These are phyloP conservation scores for Augiades crinisus DNA, from an alignment of 2,888 invertebrate species.

Conservation along the genomic window DNA sequence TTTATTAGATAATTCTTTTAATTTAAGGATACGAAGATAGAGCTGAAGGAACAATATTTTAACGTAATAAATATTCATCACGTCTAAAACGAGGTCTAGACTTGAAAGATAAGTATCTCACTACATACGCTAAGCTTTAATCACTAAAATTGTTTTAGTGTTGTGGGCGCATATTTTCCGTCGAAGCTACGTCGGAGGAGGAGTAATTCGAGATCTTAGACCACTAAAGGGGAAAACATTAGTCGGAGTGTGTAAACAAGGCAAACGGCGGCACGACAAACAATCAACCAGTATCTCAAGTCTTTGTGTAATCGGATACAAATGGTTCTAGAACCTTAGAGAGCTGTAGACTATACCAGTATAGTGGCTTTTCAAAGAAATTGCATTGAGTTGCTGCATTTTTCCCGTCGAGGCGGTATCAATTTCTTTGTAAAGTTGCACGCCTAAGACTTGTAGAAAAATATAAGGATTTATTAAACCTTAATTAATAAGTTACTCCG, in stretches of 20 bases:
- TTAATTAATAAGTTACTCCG: too few relatives aligned
- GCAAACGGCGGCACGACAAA: constrained; percentile 54
- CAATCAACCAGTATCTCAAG: constrained; percentile 54
- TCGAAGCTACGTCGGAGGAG: constrained; percentile 39
- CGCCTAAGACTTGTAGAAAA: too few relatives aligned
- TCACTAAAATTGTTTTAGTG: constrained; percentile 18
- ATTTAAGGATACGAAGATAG: neutral
- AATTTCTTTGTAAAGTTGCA: too few relatives aligned
- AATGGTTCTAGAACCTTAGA: constrained; percentile 53
- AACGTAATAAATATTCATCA: constrained; percentile 2
- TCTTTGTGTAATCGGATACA: constrained; percentile 65
- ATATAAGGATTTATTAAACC: too few relatives aligned
- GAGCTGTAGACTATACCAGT: constrained; percentile 45
- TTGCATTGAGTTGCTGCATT: constrained; percentile 46
- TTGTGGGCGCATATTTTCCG: constrained; percentile 28
- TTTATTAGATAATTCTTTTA: constrained; percentile 8
- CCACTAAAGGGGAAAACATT: constrained; percentile 55
- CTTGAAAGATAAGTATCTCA: neutral
- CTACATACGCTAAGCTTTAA: constrained; percentile 4
- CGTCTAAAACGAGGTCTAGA: neutral
- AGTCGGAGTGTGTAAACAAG: constrained; percentile 59
- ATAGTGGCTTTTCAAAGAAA: constrained; percentile 45
- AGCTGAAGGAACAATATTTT: neutral
- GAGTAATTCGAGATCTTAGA: constrained; percentile 54
- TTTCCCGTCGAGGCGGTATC: constrained; percentile 43